Conservation (phyloP, 2,797 vertebrate species). For the Hemitrygon akajei region DNA sequence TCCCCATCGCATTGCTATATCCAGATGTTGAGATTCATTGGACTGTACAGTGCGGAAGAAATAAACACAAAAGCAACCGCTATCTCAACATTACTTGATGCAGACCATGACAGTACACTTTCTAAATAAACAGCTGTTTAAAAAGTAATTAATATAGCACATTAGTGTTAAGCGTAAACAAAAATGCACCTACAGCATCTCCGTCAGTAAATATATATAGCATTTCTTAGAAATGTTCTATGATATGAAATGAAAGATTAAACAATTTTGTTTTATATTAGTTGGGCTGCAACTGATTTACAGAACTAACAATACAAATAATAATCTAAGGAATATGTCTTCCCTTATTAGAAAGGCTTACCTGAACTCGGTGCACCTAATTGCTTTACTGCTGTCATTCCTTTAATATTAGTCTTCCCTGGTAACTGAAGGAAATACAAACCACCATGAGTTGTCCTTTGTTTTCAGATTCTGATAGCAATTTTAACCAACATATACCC, state of each 20-base stretch:
- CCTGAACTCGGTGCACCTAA: background rate
- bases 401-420: background rate
- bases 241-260: background rate
- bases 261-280: background rate
- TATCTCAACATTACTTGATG: background rate
- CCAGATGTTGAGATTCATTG: too few relatives aligned
- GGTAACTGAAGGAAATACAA: conserved; percentile 8
- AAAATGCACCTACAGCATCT: background rate
- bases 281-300: background rate
- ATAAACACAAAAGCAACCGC: background rate
- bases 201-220: background rate
- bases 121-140: too few relatives aligned
- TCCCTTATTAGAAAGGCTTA: background rate
- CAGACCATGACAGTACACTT: too few relatives aligned
- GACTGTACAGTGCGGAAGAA: background rate
- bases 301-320: background rate
- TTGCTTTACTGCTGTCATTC: background rate
- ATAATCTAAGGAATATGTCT: background rate
- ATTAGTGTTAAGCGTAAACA: background rate
- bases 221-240: background rate
- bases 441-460: background rate
- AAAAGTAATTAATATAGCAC: background rate
- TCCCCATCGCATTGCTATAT: background rate
- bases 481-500: background rate
- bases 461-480: background rate